Evolutionary conservation across 2,888 invertebrate species (phyloP), one percentile per base, ranked within the genome.

Genomic region (Himalopsyche kuldschensis): DNA sequence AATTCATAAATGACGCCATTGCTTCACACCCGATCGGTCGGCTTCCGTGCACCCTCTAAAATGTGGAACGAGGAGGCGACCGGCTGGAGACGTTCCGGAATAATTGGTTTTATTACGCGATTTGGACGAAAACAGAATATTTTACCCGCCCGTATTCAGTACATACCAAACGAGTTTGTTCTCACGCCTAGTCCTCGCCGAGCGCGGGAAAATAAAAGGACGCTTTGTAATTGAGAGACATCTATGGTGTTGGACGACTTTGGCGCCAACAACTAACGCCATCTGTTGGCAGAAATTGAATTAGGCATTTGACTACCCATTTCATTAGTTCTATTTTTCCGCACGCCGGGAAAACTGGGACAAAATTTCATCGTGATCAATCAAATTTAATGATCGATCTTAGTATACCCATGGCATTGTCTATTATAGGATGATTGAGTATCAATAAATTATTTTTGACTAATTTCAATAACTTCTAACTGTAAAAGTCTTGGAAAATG

Each of bases 51-150:
- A n/a, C 75, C 75, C 75, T 75, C 55, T 10, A n/a, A 55, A 24
- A 8, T 2, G 4, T 24, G 55, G 55, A 80, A 80, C 27, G 77
- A 77, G 79, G 79, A 46, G 41, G 81, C 35, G 83, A 77, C 81
- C 55, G 75, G 55, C 55, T 55, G 55, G 81, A 84, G 63, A 84
- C 75, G 75, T 55, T 78, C 84, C 55, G 32, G 76, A 83, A 82
- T 85, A 85, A 85, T 85, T 85, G 84, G 84, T 84, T 85, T 85
- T 85, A 85, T 84, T 85, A 81, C 82, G 30, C 63, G 80, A 80
- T 81, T 81, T 78, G 81, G 78, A 83, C 83, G 85, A 81, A 83
- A 46, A 32, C 82, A 83, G 81, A 81, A 84, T 85, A 84, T 82
- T 85, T 85, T 81, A 85, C 41, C 82, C 75, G 83, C 27, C 63